Percentiles rank a stretch among this genome's conserved stretches.
phyloP scores from a whole-genome alignment of 2,797 vertebrate genomes.

The Sarcoramphus papa region DNA sequence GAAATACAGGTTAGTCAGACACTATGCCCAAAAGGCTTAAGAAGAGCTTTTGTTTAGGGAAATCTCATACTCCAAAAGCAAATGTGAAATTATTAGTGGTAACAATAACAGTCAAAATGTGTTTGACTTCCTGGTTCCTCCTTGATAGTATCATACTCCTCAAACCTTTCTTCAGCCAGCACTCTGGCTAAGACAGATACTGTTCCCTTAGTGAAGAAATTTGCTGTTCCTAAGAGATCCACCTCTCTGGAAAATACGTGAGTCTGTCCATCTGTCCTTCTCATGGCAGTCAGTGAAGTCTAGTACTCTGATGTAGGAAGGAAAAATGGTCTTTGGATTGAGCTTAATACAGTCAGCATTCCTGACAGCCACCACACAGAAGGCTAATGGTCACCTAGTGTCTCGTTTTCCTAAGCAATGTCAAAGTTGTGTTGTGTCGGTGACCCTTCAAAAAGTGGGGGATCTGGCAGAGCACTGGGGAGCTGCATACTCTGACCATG shows the following conservation, averaged over 20 bases:
- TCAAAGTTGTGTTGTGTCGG: neutral
- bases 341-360: neutral
- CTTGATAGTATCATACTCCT: neutral
- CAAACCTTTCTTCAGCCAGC: neutral
- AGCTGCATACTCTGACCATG: neutral
- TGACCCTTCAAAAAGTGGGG: neutral
- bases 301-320: neutral
- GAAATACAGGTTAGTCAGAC: neutral
- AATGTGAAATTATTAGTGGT: neutral
- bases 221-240: neutral
- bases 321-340: neutral
- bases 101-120: neutral
- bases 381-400: neutral
- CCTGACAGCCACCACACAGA: neutral
- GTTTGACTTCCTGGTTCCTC: neutral
- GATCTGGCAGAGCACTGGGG: neutral
- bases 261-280: neutral
- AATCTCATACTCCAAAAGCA: neutral
- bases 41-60: neutral
- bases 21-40: neutral
- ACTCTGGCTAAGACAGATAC: neutral
- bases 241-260: neutral
- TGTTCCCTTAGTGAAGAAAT: neutral
- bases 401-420: neutral
- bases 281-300: neutral